Evolutionary conservation across 2,113 vertebrate genomes (phyloP), one percentile per base, ranked within the genome.

Genomic region (Tichodroma muraria): DNA sequence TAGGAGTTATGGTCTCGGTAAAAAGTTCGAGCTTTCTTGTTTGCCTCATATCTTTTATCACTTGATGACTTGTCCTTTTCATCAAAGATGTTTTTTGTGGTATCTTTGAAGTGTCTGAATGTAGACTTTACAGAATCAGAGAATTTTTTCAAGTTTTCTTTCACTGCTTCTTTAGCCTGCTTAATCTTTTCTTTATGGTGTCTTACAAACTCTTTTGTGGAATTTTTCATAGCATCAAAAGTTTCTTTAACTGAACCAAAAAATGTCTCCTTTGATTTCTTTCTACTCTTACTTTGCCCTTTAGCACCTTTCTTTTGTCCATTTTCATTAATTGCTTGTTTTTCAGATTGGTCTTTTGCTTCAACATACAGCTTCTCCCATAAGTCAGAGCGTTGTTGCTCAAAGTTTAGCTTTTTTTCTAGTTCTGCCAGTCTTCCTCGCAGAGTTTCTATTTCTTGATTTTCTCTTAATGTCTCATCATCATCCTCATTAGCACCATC

Each of bases 151-250:
- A 99, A 96, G 94, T 99, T 99, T 95, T 99, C 98, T 94, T 99
- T 99, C 72, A 99, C 99, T 4, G 99, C 99, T 96, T 99, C 98
- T 96, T 99, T 99, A 65, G 99, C 99, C 95, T 99, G 99, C 93
- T 99, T 99, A 87, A 99, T 99, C 97, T 99, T 99, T 97, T 99
- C 99, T 94, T 99, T 99, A 96, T 99, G 99, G 89, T 99, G 99
- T 66, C 99, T 98, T 70, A 99, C 99, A 93, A 99, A 99, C 92
- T 99, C 99, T 89, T 99, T 99, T 1, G 99, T 99, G 69, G 99
- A 99, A 97, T 99, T 99, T 95, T 99, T 99, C 98, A 99, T 98
- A 5, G 99, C 99, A 77, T 99, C 98, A 50, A 99, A 99, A 3
- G 99, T 99, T 93, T 99, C 98, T 90, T 99, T 99, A 77, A 99